Evolutionary conservation across 2,113 vertebrate genomes (phyloP).

Genomic region (Trogon surrucura): DNA sequence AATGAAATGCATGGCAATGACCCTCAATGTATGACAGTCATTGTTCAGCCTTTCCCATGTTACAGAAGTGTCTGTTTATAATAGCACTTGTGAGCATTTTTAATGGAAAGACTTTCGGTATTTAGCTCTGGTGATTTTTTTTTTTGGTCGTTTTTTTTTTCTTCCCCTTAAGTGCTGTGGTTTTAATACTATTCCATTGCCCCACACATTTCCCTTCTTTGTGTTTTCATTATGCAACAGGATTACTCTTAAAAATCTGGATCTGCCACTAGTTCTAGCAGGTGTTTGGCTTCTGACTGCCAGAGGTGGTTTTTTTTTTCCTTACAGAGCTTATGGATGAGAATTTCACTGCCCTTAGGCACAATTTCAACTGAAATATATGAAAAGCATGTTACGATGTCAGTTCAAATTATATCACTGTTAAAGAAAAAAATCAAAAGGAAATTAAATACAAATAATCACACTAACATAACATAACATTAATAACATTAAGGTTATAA

Average conservation of each 20-base stretch:
- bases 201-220: slow-evolving; percentile 40
- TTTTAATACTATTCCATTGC: slow-evolving; percentile 40
- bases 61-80: not conserved
- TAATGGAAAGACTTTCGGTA: not conserved
- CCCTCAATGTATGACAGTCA: not conserved
- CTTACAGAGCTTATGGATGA: slow-evolving; percentile 17
- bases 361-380: slow-evolving; percentile 63
- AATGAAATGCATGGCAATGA: not conserved
- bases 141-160: not conserved
- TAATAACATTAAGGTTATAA: slow-evolving; percentile 52
- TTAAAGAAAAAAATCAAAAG: slow-evolving; percentile 49
- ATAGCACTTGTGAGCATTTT: not conserved
- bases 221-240: slow-evolving; percentile 62
- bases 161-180: not conserved
- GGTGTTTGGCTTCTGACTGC: slow-evolving; percentile 61
- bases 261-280: slow-evolving; percentile 42
- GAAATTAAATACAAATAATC: slow-evolving; percentile 73
- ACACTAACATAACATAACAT: slow-evolving; percentile 44
- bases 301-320: slow-evolving; percentile 3
- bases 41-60: not conserved
- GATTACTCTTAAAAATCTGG: slow-evolving; percentile 64
- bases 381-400: slow-evolving; percentile 68
- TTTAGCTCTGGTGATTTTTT: not conserved
- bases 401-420: slow-evolving; percentile 67
- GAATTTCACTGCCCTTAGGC: slow-evolving; percentile 59